These are phyloP conservation scores for Salvelinus sp. DNA, from an alignment of 2,113 vertebrate genomes.

Conservation along the genomic window DNA sequence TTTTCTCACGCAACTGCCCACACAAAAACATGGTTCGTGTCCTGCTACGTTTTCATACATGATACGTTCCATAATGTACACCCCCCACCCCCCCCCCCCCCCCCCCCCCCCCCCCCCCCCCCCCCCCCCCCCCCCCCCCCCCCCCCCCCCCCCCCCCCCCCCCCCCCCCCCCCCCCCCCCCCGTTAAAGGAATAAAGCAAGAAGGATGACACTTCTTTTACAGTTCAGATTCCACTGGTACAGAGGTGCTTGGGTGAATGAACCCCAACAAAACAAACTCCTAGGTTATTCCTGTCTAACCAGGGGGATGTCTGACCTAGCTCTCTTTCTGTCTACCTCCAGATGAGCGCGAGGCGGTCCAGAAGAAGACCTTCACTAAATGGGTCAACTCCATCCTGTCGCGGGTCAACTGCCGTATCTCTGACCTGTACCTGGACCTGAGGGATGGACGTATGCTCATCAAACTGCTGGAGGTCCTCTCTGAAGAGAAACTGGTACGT, in stretches of 20 bases:
- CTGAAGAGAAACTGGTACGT: conserved; percentile 3
- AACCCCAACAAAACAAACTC: too few species aligned
- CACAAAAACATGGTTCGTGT: background rate
- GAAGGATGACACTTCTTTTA: too few species aligned
- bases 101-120: too few species aligned
- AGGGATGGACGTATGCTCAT: conserved; percentile 12
- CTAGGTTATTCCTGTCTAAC: too few species aligned
- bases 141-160: too few species aligned
- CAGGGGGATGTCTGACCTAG: background rate
- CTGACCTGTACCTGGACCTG: conserved; percentile 6
- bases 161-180: too few species aligned
- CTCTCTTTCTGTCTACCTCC: background rate
- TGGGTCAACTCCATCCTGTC: conserved; percentile 9
- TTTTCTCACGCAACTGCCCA: background rate
- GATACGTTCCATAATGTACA: background rate
- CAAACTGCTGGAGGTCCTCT: conserved; percentile 8
- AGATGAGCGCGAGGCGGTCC: conserved; percentile 9
- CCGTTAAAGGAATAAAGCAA: too few species aligned
- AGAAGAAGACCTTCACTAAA: conserved; percentile 11
- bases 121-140: too few species aligned
- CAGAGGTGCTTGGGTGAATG: too few species aligned
- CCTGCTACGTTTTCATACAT: background rate
- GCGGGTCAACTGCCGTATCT: conserved; percentile 4
- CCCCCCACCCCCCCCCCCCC: too few species aligned
- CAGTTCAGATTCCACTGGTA: too few species aligned